Evolutionary conservation across 2,797 vertebrate species (phyloP), one percentile per base, ranked within the genome.

Genomic region (Phyllotis vaccarum): DNA sequence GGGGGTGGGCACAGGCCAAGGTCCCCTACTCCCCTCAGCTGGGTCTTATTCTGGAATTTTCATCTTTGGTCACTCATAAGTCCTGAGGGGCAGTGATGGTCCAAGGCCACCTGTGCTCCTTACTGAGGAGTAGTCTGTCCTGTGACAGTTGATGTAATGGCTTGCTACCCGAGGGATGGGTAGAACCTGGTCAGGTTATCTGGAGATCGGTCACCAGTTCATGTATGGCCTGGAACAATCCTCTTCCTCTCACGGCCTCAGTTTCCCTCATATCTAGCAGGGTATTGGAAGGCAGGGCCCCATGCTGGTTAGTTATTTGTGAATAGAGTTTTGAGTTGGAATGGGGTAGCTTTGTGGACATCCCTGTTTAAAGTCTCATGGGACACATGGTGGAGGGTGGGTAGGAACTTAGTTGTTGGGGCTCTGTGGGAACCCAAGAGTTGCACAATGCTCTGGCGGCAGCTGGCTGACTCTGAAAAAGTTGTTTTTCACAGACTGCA

Each of bases 401-500:
- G 93, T 89, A n/a, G 0, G n/a, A 34, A 52, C 74, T 72, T 43
- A 82, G 79, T 8, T 74, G 14, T 49, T 8, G 21, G 40, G 11
- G 12, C 24, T 46, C 2, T 40, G 6, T 34, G 34, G 88, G 88
- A 83, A 27, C 83, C 17, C 2, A 1, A 34, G 52, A 46, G 34
- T 86, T 94, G 76, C 85, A 13, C 93, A 87, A 80, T 0, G 6
- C 24, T 46, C 7, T 0, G 14, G 21, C 1, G 0, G 90, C 78
- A 46, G 79, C 97, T 89, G 91, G 89, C 1, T 0, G 31, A n/a
- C 82, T 76, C 64, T 27, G 86, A 6, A 37, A 82, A 92, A 72
- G 62, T 75, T 97, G 94, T 96, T 95, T 96, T 93, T 87, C 80
- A 8, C 60, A 0, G 0, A 56, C 11, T 1, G 5, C 90, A 70